These are phyloP conservation scores for Tricholauxania praeusta DNA, from an alignment of 2,888 invertebrate genomes.

Conservation along the genomic window DNA sequence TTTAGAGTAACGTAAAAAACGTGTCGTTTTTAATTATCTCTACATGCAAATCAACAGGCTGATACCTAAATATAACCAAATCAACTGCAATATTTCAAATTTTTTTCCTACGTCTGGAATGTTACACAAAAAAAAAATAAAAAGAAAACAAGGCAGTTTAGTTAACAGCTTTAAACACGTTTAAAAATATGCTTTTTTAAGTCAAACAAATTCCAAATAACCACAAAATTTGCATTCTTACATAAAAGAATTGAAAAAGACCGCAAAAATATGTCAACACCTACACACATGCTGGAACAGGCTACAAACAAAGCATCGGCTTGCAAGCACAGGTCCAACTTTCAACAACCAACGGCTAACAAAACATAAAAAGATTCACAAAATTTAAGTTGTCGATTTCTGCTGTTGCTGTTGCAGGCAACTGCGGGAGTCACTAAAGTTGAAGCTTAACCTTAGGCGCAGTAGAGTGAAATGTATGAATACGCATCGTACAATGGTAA, in stretches of 20 bases:
- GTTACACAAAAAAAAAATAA: background rate
- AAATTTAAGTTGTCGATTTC: slow-evolving; percentile 2
- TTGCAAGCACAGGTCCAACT: slow-evolving; percentile 1
- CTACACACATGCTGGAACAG: slow-evolving; percentile 15
- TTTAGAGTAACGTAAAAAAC: too few relatives aligned
- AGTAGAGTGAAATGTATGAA: background rate
- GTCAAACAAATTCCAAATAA: slow-evolving; percentile 9
- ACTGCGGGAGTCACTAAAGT: slow-evolving; percentile 45
- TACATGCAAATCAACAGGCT: too few relatives aligned
- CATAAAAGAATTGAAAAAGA: slow-evolving; percentile 8
- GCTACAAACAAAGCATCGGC: background rate
- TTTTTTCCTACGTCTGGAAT: slow-evolving; percentile 17
- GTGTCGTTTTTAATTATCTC: too few relatives aligned
- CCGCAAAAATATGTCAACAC: slow-evolving; percentile 40
- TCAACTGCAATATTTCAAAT: background rate
- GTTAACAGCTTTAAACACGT: slow-evolving; percentile 19
- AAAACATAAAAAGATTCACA: background rate
- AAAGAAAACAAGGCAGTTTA: background rate
- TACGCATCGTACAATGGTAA: slow-evolving; percentile 10
- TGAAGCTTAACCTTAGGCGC: slow-evolving; percentile 21
- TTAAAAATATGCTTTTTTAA: slow-evolving; percentile 9
- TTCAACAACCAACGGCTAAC: background rate
- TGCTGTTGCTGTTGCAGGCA: slow-evolving; percentile 22
- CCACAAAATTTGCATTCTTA: slow-evolving; percentile 18
- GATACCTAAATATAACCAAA: background rate